A percentile compares a stretch with the other conserved stretches of the same genome.
These are phyloP conservation scores for Rallus limicola DNA, from an alignment of 2,113 vertebrate genomes.

Conservation along the genomic window DNA sequence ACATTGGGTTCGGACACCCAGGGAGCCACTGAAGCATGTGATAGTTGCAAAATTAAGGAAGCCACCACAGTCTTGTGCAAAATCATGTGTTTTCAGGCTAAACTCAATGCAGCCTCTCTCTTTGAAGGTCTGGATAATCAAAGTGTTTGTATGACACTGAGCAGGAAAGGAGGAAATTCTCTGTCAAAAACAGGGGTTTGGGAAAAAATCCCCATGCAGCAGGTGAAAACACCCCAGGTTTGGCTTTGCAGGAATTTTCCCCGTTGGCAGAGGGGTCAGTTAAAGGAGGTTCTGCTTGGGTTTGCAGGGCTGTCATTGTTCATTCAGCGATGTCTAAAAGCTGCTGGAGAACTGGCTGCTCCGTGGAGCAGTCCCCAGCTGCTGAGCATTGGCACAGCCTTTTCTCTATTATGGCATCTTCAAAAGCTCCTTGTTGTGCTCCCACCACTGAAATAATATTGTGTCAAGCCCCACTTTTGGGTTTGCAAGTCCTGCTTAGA, in stretches of 20 bases:
- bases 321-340: not conserved
- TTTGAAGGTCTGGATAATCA: not conserved
- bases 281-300: not conserved
- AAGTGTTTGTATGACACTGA: not conserved
- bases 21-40: not conserved
- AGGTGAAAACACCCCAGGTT: not conserved
- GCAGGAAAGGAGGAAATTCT: not conserved
- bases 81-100: not conserved
- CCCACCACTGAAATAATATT: not conserved
- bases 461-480: not conserved
- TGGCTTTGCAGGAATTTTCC: not conserved
- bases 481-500: not conserved
- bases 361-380: not conserved
- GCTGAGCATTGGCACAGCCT: not conserved
- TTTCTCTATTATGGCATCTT: not conserved
- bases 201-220: not conserved
- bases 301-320: not conserved
- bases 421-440: not conserved
- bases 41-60: not conserved
- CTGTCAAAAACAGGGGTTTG: not conserved
- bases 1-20: rapidly evolving
- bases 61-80: not conserved
- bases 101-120: not conserved
- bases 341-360: not conserved
- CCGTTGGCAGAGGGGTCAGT: not conserved